phyloP scores from a whole-genome alignment of 2,797 vertebrate genomes.

The Esox masquinongy region DNA sequence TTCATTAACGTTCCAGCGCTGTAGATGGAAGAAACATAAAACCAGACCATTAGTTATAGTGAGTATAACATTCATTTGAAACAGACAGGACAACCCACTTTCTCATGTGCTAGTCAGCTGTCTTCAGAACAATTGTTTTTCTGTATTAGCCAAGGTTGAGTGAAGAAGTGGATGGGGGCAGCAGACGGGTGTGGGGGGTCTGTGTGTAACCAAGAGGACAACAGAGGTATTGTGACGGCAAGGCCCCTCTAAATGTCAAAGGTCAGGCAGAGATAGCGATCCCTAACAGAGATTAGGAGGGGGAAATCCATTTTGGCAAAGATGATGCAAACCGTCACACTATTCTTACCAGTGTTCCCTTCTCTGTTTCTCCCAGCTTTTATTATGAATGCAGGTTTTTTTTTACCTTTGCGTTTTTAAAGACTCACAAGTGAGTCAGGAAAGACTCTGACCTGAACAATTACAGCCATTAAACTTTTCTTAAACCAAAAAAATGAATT shows the following conservation, averaged over 20 bases:
- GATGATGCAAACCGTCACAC: neutral
- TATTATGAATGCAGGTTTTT: neutral
- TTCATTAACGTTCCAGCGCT: conserved; percentile 22
- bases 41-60: neutral
- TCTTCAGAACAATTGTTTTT: neutral
- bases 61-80: neutral
- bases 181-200: neutral
- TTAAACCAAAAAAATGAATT: neutral
- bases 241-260: conserved; percentile 8
- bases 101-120: conserved; percentile 11
- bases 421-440: neutral
- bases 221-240: conserved; percentile 14
- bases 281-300: neutral
- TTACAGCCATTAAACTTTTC: neutral
- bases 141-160: conserved; percentile 11
- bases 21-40: conserved; percentile 1
- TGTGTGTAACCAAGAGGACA: conserved; percentile 3
- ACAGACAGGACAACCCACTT: neutral
- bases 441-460: neutral
- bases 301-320: neutral
- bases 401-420: neutral
- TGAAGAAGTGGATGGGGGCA: neutral
- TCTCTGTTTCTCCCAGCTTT: neutral
- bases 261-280: conserved; percentile 2
- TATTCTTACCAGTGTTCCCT: neutral